Percentiles rank a stretch among this genome's conserved stretches.
These are phyloP conservation scores for Bruchidius siliquastri DNA, from an alignment of 2,888 invertebrate species.

Conservation along the genomic window DNA sequence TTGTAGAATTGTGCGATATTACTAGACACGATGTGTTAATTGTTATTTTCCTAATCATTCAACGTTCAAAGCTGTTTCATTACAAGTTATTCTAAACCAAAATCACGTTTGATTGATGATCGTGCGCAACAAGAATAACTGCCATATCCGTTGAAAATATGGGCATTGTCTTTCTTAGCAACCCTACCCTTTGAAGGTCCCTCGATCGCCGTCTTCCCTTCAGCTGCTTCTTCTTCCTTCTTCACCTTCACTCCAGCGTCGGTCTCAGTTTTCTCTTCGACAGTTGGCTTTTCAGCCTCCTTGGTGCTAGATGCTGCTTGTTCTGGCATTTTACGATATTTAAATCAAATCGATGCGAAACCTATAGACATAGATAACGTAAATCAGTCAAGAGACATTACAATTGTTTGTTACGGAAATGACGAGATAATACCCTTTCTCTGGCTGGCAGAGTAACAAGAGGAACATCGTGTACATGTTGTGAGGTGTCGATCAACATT, in stretches of 20 bases:
- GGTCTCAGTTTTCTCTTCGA: background rate
- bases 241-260: background rate
- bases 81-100: too few relatives aligned
- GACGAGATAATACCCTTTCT: background rate
- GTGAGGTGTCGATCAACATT: background rate
- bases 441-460: background rate
- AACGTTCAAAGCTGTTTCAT: too few relatives aligned
- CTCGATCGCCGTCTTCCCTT: background rate
- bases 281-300: background rate
- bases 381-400: background rate
- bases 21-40: too few relatives aligned
- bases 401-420: background rate
- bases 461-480: background rate
- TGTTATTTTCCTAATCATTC: too few relatives aligned
- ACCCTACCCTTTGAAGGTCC: background rate
- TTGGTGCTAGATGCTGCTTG: background rate
- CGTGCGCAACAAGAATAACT: background rate
- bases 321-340: background rate
- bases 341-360: background rate
- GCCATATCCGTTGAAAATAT: background rate
- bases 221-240: background rate
- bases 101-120: background rate
- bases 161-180: background rate
- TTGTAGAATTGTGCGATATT: too few relatives aligned
- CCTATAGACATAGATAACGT: background rate